phyloP scores from a whole-genome alignment of 2,113 vertebrate genomes.

The Chitala chitala region DNA sequence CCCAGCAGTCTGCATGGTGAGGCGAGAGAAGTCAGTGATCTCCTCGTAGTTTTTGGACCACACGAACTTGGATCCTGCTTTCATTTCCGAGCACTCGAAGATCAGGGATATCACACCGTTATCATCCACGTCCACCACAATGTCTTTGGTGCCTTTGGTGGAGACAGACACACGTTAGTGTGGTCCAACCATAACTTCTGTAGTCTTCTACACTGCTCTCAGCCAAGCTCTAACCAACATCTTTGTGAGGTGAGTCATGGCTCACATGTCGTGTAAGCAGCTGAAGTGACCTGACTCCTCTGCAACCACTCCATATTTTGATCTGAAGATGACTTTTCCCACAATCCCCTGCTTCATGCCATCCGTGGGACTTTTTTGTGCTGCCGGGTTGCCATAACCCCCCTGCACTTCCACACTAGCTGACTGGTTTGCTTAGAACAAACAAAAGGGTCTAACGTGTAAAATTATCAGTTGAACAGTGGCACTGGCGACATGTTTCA shows the following conservation, averaged over 20 bases:
- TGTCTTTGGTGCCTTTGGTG: slow-evolving; percentile 80
- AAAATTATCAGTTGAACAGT: too few species aligned
- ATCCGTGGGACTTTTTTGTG: not conserved
- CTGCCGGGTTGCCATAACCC: too few species aligned
- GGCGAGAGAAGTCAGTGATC: slow-evolving; percentile 73
- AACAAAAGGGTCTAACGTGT: too few species aligned
- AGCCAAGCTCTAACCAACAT: too few species aligned
- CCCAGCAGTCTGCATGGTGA: slow-evolving; percentile 72
- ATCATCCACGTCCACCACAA: slow-evolving; percentile 88
- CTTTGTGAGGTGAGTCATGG: not conserved
- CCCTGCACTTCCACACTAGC: too few species aligned
- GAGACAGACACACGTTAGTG: not conserved
- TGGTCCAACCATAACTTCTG: not conserved
- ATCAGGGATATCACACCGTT: slow-evolving; percentile 88
- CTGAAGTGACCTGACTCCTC: not conserved
- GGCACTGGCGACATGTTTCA: too few species aligned
- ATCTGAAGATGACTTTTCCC: not conserved
- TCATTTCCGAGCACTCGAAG: slow-evolving; percentile 88
- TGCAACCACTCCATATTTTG: not conserved
- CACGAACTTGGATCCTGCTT: slow-evolving; percentile 76
- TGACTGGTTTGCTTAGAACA: too few species aligned
- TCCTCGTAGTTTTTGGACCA: slow-evolving; percentile 93
- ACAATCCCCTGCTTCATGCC: not conserved
- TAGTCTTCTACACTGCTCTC: too few species aligned
- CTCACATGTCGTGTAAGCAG: slow-evolving; percentile 3